Conservation (phyloP, 2,113 vertebrate species). For the Eidolon helvum region DNA sequence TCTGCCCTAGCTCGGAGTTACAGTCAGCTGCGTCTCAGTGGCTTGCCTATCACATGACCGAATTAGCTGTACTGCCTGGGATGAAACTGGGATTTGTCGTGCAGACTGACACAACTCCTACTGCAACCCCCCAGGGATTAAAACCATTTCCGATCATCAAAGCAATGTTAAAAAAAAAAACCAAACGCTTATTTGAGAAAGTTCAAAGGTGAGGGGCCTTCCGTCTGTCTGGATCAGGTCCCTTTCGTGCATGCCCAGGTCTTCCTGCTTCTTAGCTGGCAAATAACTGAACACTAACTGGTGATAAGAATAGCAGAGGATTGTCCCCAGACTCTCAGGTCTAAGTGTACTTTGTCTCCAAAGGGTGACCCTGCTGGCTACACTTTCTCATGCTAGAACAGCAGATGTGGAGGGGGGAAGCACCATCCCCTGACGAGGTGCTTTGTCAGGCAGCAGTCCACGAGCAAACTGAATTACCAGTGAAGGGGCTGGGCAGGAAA, state of each 20-base stretch:
- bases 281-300: not conserved
- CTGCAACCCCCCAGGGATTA: not conserved
- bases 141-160: not conserved
- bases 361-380: not conserved
- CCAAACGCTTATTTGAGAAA: not conserved
- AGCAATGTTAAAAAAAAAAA: not conserved
- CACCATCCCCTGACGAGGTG: rapidly evolving
- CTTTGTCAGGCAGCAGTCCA: not conserved
- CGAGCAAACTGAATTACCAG: slow-evolving; percentile 61
- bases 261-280: not conserved
- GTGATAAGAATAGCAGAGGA: not conserved
- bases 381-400: not conserved
- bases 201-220: not conserved
- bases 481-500: slow-evolving; percentile 48
- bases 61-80: rapidly evolving
- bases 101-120: rapidly evolving
- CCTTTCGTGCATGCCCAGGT: not conserved
- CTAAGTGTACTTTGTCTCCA: not conserved
- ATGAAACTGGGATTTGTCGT: not conserved
- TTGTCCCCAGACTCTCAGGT: rapidly evolving
- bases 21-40: rapidly evolving
- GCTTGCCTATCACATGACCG: not conserved
- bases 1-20: not conserved
- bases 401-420: rapidly evolving
- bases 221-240: not conserved